Base-by-base conservation (phyloP, 2,888 invertebrate genomes). In the Apamea crenata region DNA sequence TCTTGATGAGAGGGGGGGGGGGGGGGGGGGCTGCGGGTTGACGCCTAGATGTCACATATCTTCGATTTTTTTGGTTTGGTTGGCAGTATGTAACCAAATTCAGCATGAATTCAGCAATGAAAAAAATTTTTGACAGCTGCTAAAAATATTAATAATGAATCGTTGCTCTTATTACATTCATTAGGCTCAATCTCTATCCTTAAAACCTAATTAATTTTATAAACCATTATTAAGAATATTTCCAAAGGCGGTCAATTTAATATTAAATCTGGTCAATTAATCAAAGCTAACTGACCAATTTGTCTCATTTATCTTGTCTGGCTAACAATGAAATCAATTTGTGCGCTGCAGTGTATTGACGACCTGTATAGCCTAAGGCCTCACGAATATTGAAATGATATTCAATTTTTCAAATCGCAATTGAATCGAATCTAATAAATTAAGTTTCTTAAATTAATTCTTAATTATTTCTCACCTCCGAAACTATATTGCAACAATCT, bases 231-330 rank as follows among this genome's bases (percentile, higher is more conserved):
- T 80, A 74, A 61, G 53, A 75, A 72, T 71, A 79, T 25, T 61
- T 72, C 59, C n/a, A 80, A 71, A 80, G 59, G 66, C 66, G 70
- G 63, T 69, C 74, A 74, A 77, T 85, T 74, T 75, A 63, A 69
- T 77, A 72, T 44, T 21, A 56, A 72, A 74, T n/a, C 14, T 47
- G 72, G 12, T 86, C 74, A 73, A 88, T 90, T 81, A 88, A 90
- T 90, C 87, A 84, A 68, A 76, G 36, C 14, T 53, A 70, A 84
- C 47, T 77, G 80, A 59, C 69, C 85, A 82, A 84, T 90, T 81
- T 74, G 74, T 81, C 66, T 84, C 81, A 80, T 89, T 87, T 77
- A 87, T 87, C 87, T 70, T 88, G 81, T 81, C 89, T 71, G 44
- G 50, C 72, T 68, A 78, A 87, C 66, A 82, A 83, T 79, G 50